Evolutionary conservation across 2,113 vertebrate genomes (phyloP), one percentile per base, ranked within the genome.

Genomic region (Rutilus rutilus): DNA sequence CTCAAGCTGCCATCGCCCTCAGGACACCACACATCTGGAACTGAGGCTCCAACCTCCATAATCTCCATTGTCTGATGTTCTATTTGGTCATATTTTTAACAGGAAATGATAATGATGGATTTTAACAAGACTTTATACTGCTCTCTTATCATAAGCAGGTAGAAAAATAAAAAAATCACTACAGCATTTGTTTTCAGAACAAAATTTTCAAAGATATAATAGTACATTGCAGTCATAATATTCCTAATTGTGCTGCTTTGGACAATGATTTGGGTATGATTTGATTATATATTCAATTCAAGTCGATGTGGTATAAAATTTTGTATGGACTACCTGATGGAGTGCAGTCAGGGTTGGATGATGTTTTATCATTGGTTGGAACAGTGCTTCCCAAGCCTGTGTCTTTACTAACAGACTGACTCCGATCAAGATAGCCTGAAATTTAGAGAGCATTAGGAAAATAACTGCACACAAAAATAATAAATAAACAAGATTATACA

Each of bases 341-440:
- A 19, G 74, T 84, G 62, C 91, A 65, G 45, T 93, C 90, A 25
- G 89, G 85, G 85, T 75, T 76, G 81, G 92, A 91, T 88, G 90
- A 71, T 4, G 89, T 86, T 73, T 83, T 87, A 78, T 92, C 88
- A 69, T 85, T 92, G 42, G 88, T 90, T 27, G 80, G 91, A 62
- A 77, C 88, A 77, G 88, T 90, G 64, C 92, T 92, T 39, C 91
- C 92, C 52, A 95, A 78, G 15, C 93, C 92, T 5, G 91, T 93
- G 87, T 94, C 94, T 90, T 91, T 94, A 82, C 92, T 92, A 45
- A 78, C 64, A 86, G 91, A 93, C 1, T 84, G 87, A 85, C 87
- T 92, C 83, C 87, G 71, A 39, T 78, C 85, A 19, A 93, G 85
- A 77, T n/a, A 45, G 78, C 47, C 93, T 94, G 59, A 6, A 52